Percentiles rank a stretch among this genome's conserved stretches.
phyloP scores from a whole-genome alignment of 2,113 vertebrate species.

The Morone chrysops region DNA sequence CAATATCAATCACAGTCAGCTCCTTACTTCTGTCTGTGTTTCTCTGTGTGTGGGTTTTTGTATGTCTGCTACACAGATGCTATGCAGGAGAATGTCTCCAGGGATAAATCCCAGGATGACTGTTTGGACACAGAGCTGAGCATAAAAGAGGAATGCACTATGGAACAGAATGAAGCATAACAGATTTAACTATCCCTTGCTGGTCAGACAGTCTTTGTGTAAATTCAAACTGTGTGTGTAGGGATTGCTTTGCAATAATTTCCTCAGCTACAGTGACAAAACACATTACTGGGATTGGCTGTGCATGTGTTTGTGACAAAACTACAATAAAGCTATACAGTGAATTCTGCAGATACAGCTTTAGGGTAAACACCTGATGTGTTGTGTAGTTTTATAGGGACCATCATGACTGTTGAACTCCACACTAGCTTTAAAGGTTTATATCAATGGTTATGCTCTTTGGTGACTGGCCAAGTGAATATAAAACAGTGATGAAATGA shows the following conservation, averaged over 20 bases:
- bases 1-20: constrained; percentile 66
- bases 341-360: constrained; percentile 11
- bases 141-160: constrained; percentile 16
- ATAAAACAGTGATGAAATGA: constrained; percentile 41
- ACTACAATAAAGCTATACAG: neutral
- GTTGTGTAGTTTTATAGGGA: constrained; percentile 23
- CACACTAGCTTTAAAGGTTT: constrained; percentile 13
- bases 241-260: constrained; percentile 12
- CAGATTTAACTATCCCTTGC: constrained; percentile 17
- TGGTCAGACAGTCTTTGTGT: constrained; percentile 12
- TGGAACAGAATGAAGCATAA: constrained; percentile 16
- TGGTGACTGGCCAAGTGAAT: constrained; percentile 39
- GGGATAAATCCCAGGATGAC: constrained; percentile 42
- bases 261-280: neutral
- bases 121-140: constrained; percentile 28
- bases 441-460: constrained; percentile 17
- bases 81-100: constrained; percentile 11
- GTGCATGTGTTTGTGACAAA: constrained; percentile 12
- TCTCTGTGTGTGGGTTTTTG: constrained; percentile 36
- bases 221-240: constrained; percentile 7
- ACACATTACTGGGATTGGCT: neutral
- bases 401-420: constrained; percentile 1
- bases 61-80: constrained; percentile 35
- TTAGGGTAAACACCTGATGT: neutral
- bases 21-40: constrained; percentile 18